Conservation (phyloP, 2,113 vertebrate genomes). For the Plotosus lineatus region DNA sequence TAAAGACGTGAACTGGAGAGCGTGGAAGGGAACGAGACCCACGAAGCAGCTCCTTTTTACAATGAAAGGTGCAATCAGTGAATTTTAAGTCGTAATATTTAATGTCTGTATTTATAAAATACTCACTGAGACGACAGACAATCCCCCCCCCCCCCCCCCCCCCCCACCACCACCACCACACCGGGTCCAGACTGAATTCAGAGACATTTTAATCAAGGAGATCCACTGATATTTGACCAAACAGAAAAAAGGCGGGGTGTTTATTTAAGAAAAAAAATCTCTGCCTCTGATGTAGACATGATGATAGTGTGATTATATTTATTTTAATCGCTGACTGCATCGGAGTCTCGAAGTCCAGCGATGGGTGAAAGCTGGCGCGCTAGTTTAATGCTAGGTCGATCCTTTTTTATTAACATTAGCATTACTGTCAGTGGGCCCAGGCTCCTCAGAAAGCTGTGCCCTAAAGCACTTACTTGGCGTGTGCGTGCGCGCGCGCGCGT, state of each 20-base stretch:
- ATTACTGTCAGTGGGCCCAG: neutral
- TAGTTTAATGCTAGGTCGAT: neutral
- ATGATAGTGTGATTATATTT: neutral
- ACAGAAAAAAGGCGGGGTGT: neutral
- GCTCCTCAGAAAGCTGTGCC: neutral
- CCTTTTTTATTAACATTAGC: slow-evolving; percentile 1
- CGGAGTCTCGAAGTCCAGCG: neutral
- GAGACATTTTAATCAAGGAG: neutral
- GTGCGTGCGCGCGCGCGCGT: slow-evolving; percentile 7
- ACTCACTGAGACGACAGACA: neutral
- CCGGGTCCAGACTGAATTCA: accelerated
- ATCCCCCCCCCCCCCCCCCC: no score
- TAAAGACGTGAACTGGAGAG: neutral
- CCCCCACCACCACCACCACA: no score
- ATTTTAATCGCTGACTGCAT: neutral
- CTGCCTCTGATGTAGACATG: neutral
- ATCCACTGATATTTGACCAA: neutral
- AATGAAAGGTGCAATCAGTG: neutral
- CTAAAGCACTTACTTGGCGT: slow-evolving; percentile 20
- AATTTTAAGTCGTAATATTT: neutral
- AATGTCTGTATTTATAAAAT: neutral
- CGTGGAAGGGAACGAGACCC: neutral
- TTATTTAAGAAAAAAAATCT: neutral
- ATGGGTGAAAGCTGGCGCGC: neutral
- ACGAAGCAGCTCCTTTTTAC: neutral